Percentiles rank a stretch among this genome's conserved stretches.
These are phyloP conservation scores for Brachionus paranguensis DNA, from an alignment of 1,140 invertebrate species.

Conservation along the genomic window DNA sequence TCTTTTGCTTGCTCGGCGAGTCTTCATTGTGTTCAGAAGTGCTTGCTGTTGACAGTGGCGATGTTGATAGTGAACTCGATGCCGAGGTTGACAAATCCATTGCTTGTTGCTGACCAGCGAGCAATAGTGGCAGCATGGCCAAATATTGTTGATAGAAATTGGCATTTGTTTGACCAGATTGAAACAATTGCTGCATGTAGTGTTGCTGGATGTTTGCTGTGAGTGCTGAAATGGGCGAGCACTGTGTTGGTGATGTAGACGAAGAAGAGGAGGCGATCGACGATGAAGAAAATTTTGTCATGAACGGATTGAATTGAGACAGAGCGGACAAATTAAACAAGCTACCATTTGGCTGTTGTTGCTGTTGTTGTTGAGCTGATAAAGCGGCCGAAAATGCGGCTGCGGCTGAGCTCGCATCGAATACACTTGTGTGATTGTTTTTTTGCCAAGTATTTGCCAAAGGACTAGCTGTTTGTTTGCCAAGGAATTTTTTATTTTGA, in stretches of 20 bases:
- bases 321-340: neutral
- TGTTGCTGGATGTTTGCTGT: neutral
- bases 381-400: neutral
- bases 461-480: neutral
- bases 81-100: neutral
- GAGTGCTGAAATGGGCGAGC: neutral
- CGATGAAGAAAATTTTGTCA: slow-evolving; percentile 2
- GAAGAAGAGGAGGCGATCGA: neutral
- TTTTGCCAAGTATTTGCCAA: neutral
- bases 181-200: neutral
- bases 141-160: slow-evolving; percentile 13
- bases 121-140: neutral
- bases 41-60: neutral
- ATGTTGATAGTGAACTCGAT: neutral
- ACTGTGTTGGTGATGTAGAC: neutral
- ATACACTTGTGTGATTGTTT: neutral
- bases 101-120: neutral
- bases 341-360: neutral
- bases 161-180: neutral
- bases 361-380: neutral
- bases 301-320: slow-evolving; percentile 10
- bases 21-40: neutral
- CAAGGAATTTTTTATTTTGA: neutral
- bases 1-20: neutral
- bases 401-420: slow-evolving; percentile 4